phyloP scores from a whole-genome alignment of 2,888 invertebrate genomes.

The Scaptomyza polygonia region DNA sequence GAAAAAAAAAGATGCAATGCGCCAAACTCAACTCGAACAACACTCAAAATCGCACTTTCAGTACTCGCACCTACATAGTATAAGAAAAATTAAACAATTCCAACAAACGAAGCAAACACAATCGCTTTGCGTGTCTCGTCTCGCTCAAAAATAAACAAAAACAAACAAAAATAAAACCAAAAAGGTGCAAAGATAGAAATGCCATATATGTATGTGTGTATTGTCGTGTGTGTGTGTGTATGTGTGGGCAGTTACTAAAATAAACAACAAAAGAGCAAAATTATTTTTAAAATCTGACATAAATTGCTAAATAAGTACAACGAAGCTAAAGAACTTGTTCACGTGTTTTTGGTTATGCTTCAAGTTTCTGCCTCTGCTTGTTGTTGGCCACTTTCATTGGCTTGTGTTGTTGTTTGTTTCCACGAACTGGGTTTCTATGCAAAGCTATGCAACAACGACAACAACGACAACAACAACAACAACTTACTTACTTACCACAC shows the following conservation, averaged over 20 bases:
- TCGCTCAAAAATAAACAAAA: slow-evolving; percentile 21
- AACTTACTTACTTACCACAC: not conserved
- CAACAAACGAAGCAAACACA: slow-evolving; percentile 41
- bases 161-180: slow-evolving; percentile 5
- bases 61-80: slow-evolving; percentile 24
- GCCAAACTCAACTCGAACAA: slow-evolving; percentile 3
- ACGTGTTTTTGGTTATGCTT: slow-evolving; percentile 7
- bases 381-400: slow-evolving; percentile 8
- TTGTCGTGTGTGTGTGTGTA: not conserved
- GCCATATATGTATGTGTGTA: slow-evolving; percentile 1
- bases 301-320: slow-evolving; percentile 43
- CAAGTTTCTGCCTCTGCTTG: not conserved
- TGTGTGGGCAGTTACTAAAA: slow-evolving; percentile 42
- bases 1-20: slow-evolving; percentile 17
- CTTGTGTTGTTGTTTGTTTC: slow-evolving; percentile 3
- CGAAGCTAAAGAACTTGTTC: slow-evolving; percentile 13
- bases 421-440: slow-evolving; percentile 27
- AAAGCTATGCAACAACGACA: slow-evolving; percentile 6
- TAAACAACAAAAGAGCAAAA: slow-evolving; percentile 9
- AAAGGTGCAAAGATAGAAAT: slow-evolving; percentile 18
- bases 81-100: slow-evolving; percentile 36
- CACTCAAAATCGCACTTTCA: slow-evolving; percentile 8
- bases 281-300: slow-evolving; percentile 27
- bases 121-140: slow-evolving; percentile 48
- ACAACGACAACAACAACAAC: not conserved